A percentile compares a stretch with the other conserved stretches of the same genome.
These are phyloP conservation scores for Anguilla obscura DNA, from an alignment of 2,797 vertebrate genomes.

Conservation along the genomic window DNA sequence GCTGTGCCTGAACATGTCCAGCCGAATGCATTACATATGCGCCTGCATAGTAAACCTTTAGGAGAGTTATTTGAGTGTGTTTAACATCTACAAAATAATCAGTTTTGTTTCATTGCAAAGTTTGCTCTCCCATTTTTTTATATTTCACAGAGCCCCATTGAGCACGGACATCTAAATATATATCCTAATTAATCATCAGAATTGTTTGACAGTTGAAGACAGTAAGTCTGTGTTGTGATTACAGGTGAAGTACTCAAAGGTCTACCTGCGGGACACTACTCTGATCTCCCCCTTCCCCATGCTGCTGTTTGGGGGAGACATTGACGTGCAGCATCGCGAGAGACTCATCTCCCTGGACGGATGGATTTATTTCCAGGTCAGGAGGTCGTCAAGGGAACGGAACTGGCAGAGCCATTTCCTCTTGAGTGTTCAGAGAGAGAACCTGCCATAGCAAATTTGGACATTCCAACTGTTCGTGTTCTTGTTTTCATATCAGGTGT, in stretches of 20 bases:
- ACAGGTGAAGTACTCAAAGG: constrained; percentile 89
- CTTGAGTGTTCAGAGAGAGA: background rate
- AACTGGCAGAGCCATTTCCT: background rate
- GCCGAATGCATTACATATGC: background rate
- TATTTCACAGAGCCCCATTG: background rate
- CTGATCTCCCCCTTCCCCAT: constrained; percentile 91
- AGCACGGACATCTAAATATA: background rate
- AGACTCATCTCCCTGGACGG: constrained; percentile 89
- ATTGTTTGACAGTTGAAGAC: background rate
- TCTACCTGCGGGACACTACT: constrained; percentile 90
- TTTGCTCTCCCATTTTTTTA: background rate
- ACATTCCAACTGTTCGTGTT: background rate
- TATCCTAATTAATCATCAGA: background rate
- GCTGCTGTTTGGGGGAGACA: constrained; percentile 94
- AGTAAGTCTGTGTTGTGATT: background rate
- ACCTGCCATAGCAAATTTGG: no score
- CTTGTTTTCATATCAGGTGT: constrained; percentile 14
- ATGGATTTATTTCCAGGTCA: constrained; percentile 97
- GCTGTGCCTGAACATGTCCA: background rate
- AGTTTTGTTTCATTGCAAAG: background rate
- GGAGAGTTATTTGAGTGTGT: background rate
- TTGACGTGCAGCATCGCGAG: constrained; percentile 92
- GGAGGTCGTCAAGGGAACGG: constrained; percentile 10
- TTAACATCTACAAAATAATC: background rate
- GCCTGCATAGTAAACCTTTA: background rate